Base-by-base conservation (phyloP, 2,888 invertebrate species). In the Nomada hirtipes region DNA sequence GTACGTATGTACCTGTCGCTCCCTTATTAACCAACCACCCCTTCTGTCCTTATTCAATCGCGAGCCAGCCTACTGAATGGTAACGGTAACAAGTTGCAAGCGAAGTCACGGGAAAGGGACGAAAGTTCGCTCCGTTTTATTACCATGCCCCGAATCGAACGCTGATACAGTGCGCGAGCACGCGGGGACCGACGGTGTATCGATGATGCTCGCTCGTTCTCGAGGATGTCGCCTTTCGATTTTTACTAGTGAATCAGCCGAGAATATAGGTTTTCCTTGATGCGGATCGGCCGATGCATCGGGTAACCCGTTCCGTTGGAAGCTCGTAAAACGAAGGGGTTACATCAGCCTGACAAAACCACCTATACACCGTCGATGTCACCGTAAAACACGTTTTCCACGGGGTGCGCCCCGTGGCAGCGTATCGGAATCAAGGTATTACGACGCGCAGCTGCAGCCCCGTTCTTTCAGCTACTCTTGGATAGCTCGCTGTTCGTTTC, bases 251-350 rank as follows among this genome's bases (percentile, higher is more conserved):
- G 80, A 76, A 83, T 85, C 81, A 83, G n/a, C 57, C 26, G 65
- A 52, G 76, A 67, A 68, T 79, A 82, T 76, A 76, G 75, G 68
- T 70, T 76, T 76, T 55, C 78, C 76, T 76, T 63, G 73, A 82
- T 74, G 75, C 65, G 59, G 23, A 42, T 63, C 67, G 65, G 55
- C 50, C 75, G 70, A 74, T 84, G 77, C 75, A 57, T 82, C 71
- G 76, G 50, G 69, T 55, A 53, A 68, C 73, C 44, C 69, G 72
- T 82, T 55, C 74, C 76, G 61, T 52, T 73, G 79, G 63, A 71
- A 71, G 75, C 77, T 84, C 86, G 80, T 86, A 86, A 84, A 86
- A 82, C 79, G 84, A 84, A 86, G 68, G 85, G 83, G 83, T 84
- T 86, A 73, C 73, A 82, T 74, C 59, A 57, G 60, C 55, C 15